These are phyloP conservation scores for Eurytemora carolleeae DNA, from an alignment of 1,140 invertebrate genomes.

Conservation along the genomic window DNA sequence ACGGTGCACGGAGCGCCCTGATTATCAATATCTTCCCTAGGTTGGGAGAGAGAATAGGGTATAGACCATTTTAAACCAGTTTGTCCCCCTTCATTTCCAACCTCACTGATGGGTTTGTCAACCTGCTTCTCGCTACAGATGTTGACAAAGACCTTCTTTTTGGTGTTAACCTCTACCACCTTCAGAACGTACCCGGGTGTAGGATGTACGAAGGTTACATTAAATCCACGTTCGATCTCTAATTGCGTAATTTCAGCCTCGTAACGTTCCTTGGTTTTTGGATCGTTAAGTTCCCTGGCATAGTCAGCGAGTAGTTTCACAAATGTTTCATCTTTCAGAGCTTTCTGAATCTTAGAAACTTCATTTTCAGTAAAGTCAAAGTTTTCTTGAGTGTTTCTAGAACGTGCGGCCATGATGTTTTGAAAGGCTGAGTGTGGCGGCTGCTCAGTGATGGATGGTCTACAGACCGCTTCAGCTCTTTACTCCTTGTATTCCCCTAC, in stretches of 20 bases:
- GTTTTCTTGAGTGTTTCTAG: neutral
- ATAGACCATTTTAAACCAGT: slow-evolving; percentile 13
- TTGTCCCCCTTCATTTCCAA: neutral
- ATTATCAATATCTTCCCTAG: slow-evolving; percentile 1
- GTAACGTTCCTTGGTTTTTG: slow-evolving; percentile 8
- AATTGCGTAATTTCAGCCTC: slow-evolving; percentile 7
- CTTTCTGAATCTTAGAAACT: slow-evolving; percentile 6
- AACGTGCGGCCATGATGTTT: neutral
- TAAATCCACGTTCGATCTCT: slow-evolving; percentile 11
- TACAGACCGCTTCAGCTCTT: too few relatives aligned
- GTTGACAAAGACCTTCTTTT: slow-evolving; percentile 15
- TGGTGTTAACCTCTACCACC: neutral
- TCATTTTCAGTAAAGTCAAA: slow-evolving; percentile 5
- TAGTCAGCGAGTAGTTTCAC: slow-evolving; percentile 9
- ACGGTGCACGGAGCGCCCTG: neutral
- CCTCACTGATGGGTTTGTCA: neutral
- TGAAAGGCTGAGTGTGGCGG: too few relatives aligned
- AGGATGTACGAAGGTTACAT: slow-evolving; percentile 13
- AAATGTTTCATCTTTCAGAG: slow-evolving; percentile 11
- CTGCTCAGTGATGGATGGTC: too few relatives aligned
- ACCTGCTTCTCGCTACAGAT: slow-evolving; percentile 13
- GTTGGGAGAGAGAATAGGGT: slow-evolving; percentile 10
- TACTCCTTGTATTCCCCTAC: too few relatives aligned
- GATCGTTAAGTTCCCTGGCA: slow-evolving; percentile 9
- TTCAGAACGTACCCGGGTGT: slow-evolving; percentile 14